Base-by-base conservation (phyloP, 2,888 invertebrate genomes). In the Parascotia fuliginaria region DNA sequence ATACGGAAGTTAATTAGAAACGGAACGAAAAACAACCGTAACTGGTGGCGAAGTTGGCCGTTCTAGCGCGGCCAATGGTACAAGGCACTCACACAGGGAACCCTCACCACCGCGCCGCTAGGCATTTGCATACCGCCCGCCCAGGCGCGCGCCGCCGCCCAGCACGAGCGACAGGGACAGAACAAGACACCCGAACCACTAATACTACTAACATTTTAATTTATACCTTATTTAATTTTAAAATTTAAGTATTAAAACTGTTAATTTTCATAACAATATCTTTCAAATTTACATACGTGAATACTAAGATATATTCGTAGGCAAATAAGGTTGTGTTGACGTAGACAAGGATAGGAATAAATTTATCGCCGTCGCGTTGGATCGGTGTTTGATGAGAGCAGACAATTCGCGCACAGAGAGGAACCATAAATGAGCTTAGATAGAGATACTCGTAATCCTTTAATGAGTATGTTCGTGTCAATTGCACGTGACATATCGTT, bases 41-140 rank as follows among this genome's bases (percentile, higher is more conserved):
- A 89, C 92, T 91, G 91, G 85, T 90, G 92, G 90, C 92, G 92
- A 92, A 89, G 92, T 92, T 92, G 77, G 91, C 87, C 91, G 91
- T 90, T 92, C 92, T 92, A 92, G 85, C 86, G 86, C 85, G 87
- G 89, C 89, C 91, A 91, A 91, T 90, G 88, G 91, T 89, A 89
- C 87, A 86, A 79, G 80, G 77, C 85, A 91, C 91, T 71, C 90
- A 90, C 90, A 90, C 89, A 85, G 77, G 57, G 75, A 79, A 77
- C 81, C 82, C 84, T 80, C 84, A 82, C 86, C 82, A 80, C 84
- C 81, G 87, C 77, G 70, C 76, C 77, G 76, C 84, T 78, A 85
- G 81, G 86, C 90, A 92, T 92, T 92, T 92, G 92, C 92, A 92
- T 92, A 92, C 91, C 92, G 92, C 90, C 91, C 91, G 91, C 90